Conservation (phyloP, 2,113 vertebrate genomes). For the Petrocephalus microphthalmus region DNA sequence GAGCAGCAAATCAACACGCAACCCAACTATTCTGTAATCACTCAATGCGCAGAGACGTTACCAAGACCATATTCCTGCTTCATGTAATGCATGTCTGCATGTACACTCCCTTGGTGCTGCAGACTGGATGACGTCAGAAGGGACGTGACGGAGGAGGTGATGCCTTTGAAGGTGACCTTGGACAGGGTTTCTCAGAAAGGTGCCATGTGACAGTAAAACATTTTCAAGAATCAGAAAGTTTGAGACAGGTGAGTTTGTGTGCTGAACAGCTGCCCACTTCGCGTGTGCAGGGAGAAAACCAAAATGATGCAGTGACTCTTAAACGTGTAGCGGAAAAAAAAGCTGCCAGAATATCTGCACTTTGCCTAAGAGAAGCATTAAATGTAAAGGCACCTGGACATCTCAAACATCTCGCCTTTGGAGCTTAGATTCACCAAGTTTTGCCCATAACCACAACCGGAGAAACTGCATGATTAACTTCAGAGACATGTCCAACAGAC, state of each 20-base stretch:
- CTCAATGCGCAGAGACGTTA: background rate
- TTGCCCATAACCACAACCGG: too few species aligned
- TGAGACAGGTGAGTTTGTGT: background rate
- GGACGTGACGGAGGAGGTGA: background rate
- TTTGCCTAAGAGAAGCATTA: background rate
- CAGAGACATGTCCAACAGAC: slow-evolving; percentile 22
- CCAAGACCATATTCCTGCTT: background rate
- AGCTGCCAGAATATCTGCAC: background rate
- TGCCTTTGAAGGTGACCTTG: slow-evolving; percentile 20
- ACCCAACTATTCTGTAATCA: background rate
- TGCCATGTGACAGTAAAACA: background rate
- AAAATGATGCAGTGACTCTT: background rate
- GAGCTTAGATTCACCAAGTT: background rate
- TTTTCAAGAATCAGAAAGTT: background rate
- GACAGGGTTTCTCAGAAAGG: slow-evolving; percentile 18
- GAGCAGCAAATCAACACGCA: background rate
- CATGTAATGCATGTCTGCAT: background rate
- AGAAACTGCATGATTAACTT: slow-evolving; percentile 25
- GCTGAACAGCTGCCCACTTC: background rate
- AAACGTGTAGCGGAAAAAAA: background rate
- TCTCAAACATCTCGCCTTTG: background rate
- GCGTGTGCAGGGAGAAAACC: background rate
- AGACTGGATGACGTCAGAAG: background rate
- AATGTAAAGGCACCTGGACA: background rate
- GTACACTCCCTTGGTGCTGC: background rate